These are phyloP conservation scores for Noctua fimbriata DNA, from an alignment of 2,888 invertebrate genomes.

Conservation along the genomic window DNA sequence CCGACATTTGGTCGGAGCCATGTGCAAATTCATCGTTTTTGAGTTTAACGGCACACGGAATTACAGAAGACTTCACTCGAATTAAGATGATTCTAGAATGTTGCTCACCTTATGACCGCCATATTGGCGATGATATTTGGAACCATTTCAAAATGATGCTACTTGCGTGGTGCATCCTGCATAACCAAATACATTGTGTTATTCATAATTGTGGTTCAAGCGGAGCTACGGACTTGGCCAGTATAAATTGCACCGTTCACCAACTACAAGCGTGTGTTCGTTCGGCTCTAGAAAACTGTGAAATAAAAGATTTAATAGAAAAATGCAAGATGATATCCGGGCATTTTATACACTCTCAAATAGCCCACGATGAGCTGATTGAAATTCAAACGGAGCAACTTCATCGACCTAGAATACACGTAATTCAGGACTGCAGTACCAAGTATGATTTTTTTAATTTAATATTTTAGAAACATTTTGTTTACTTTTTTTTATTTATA, in stretches of 20 bases:
- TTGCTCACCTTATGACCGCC: conserved; percentile 14
- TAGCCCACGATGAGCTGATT: conserved; percentile 59
- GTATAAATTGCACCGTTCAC: conserved; percentile 20
- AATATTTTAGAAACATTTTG: neutral
- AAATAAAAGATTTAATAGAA: conserved; percentile 16
- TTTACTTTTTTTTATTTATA: neutral
- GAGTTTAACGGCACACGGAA: conserved; percentile 55
- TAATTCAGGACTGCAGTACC: conserved; percentile 15
- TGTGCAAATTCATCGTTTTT: conserved; percentile 23
- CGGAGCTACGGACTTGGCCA: conserved; percentile 11
- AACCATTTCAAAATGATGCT: conserved; percentile 24
- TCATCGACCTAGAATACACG: conserved; percentile 20
- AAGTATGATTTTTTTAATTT: conserved; percentile 12
- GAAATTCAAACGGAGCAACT: conserved; percentile 59
- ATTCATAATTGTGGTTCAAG: conserved; percentile 20
- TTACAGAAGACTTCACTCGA: conserved; percentile 62
- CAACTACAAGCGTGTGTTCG: conserved; percentile 21
- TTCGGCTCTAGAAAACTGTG: conserved; percentile 15
- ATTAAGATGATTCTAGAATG: conserved; percentile 52
- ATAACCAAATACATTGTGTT: conserved; percentile 20
- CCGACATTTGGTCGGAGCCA: conserved; percentile 8
- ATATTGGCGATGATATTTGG: conserved; percentile 15
- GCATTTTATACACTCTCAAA: conserved; percentile 68
- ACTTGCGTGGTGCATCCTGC: conserved; percentile 4
- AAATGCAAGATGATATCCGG: conserved; percentile 66